Evolutionary conservation across 1,140 invertebrate genomes (phyloP).

Genomic region (Penaeus japonicus): DNA sequence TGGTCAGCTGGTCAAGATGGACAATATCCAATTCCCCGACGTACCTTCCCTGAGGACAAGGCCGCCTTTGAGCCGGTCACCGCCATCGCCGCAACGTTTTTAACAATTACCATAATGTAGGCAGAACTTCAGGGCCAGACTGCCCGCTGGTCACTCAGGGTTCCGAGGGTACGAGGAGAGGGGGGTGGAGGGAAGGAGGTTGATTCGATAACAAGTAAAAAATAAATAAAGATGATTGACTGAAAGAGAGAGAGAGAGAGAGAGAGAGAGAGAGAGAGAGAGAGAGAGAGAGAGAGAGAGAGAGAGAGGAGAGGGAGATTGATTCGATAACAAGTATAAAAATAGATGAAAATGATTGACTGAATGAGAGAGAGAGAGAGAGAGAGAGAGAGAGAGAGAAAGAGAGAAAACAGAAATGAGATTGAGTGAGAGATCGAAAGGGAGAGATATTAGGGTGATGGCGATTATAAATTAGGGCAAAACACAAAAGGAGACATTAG

Average conservation of each 20-base stretch:
- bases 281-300: too few species aligned
- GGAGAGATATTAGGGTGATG: too few species aligned
- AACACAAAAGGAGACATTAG: too few species aligned
- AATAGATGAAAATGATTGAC: too few species aligned
- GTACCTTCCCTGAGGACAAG: conserved; percentile 1
- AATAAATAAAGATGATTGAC: background rate
- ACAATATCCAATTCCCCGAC: conserved; percentile 35
- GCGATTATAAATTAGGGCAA: too few species aligned
- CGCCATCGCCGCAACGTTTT: background rate
- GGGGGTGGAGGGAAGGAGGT: background rate
- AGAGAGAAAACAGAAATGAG: too few species aligned
- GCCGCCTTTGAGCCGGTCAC: conserved; percentile 16
- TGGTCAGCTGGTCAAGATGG: conserved; percentile 38
- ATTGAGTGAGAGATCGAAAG: too few species aligned
- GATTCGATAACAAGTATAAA: too few species aligned
- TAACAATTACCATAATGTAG: conserved; percentile 46
- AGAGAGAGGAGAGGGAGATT: too few species aligned
- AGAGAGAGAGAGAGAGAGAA: too few species aligned
- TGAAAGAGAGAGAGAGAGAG: background rate
- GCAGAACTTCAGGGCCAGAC: background rate
- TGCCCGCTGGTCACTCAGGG: conserved; percentile 24
- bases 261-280: too few species aligned
- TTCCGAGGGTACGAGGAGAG: background rate
- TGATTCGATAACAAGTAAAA: background rate
- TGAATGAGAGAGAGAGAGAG: too few species aligned